phyloP scores from a whole-genome alignment of 2,797 vertebrate species.

The Bryconaethiops microstoma region DNA sequence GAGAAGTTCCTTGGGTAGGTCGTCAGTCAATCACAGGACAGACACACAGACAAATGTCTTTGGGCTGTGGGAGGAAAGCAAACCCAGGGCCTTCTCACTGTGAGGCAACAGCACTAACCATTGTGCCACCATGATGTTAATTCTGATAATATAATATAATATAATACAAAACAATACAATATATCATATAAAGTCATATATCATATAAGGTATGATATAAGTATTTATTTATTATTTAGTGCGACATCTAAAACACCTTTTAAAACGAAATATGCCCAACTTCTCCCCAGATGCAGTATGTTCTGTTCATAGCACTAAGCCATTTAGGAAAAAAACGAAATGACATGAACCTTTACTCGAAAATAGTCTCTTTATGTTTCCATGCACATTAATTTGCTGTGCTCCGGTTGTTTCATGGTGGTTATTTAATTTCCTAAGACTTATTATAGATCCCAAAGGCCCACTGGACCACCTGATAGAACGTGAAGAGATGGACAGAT shows the following conservation, averaged over 20 bases:
- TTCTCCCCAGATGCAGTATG: not conserved
- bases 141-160: too few species aligned
- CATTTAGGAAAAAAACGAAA: constrained; percentile 31
- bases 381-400: not conserved
- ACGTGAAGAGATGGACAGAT: constrained; percentile 35
- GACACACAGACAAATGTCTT: too few species aligned
- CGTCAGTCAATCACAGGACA: too few species aligned
- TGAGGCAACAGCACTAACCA: too few species aligned
- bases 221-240: too few species aligned
- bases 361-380: constrained; percentile 4
- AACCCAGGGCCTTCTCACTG: too few species aligned
- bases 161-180: too few species aligned
- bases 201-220: too few species aligned
- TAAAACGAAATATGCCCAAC: constrained; percentile 11
- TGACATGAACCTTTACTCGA: not conserved
- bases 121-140: too few species aligned
- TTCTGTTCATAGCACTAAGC: not conserved
- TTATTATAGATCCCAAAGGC: constrained; percentile 11
- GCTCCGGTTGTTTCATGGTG: not conserved
- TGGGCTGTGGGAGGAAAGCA: too few species aligned
- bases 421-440: constrained; percentile 1
- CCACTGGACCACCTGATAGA: constrained; percentile 27
- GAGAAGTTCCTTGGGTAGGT: too few species aligned
- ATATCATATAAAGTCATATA: too few species aligned
- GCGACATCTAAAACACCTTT: not conserved